These are phyloP conservation scores for Caenorhabditis doughertyi DNA, from an alignment of 2,888 invertebrate species.

Conservation along the genomic window DNA sequence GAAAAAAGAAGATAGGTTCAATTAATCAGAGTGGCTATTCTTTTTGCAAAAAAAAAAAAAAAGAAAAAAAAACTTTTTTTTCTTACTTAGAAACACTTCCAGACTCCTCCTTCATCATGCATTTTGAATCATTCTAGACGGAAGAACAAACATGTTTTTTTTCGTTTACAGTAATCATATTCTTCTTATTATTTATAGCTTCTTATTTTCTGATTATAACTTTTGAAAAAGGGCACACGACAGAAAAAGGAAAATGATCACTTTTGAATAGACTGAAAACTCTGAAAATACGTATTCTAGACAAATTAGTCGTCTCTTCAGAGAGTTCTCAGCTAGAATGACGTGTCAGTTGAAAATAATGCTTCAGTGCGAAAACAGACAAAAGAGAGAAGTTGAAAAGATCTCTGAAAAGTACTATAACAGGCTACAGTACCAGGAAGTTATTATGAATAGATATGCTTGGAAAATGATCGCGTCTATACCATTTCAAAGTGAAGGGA, in stretches of 20 bases:
- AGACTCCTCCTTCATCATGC: neutral
- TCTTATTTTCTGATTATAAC: neutral
- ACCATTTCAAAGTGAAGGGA: no score
- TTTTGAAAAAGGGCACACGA: neutral
- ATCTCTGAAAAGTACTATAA: no score
- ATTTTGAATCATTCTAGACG: neutral
- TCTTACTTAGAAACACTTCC: neutral
- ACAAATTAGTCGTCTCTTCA: constrained; percentile 31
- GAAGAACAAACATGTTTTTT: constrained; percentile 23
- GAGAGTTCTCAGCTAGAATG: constrained; percentile 7
- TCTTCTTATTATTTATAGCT: constrained; percentile 23
- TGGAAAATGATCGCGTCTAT: no score
- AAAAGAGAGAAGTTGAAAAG: no score
- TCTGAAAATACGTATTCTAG: neutral
- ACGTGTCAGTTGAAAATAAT: neutral
- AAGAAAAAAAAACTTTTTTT: neutral
- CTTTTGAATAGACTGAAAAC: constrained; percentile 4
- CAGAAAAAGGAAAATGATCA: neutral
- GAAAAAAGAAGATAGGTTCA: constrained; percentile 16
- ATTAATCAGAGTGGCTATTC: constrained; percentile 19
- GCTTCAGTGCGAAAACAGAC: neutral
- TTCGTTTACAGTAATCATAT: constrained; percentile 20
- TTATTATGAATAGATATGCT: no score
- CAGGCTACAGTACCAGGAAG: no score
- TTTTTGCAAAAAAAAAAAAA: constrained; percentile 9